phyloP scores from a whole-genome alignment of 2,113 vertebrate genomes.

The Tetrao urogallus region DNA sequence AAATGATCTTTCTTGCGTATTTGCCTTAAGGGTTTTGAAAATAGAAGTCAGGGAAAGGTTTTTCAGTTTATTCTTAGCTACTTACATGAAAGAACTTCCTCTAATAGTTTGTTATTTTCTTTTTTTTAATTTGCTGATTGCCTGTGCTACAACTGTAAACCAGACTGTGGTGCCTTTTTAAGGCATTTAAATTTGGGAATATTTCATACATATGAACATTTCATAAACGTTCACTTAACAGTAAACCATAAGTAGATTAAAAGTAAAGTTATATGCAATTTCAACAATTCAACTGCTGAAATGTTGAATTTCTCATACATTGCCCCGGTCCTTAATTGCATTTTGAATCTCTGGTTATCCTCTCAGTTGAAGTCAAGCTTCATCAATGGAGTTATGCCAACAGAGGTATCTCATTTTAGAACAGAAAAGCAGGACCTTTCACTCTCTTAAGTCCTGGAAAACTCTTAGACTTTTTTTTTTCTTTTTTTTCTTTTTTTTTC shows the following conservation, averaged over 20 bases:
- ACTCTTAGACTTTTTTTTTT: not conserved
- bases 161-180: not conserved
- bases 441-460: not conserved
- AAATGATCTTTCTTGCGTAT: not conserved
- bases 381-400: not conserved
- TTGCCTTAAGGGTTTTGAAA: not conserved
- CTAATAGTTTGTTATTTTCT: not conserved
- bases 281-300: not conserved
- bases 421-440: not conserved
- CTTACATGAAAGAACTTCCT: not conserved
- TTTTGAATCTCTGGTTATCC: not conserved
- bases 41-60: not conserved
- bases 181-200: not conserved
- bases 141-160: not conserved
- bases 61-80: not conserved
- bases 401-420: not conserved
- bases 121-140: not conserved
- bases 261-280: not conserved
- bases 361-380: not conserved
- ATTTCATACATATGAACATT: not conserved
- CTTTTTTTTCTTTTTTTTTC: not conserved
- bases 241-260: not conserved
- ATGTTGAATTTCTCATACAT: not conserved
- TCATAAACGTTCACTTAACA: not conserved
- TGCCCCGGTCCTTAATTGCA: not conserved